Evolutionary conservation across 2,888 invertebrate species (phyloP), one percentile per base, ranked within the genome.

Genomic region (Drosophila trichaetosa): DNA sequence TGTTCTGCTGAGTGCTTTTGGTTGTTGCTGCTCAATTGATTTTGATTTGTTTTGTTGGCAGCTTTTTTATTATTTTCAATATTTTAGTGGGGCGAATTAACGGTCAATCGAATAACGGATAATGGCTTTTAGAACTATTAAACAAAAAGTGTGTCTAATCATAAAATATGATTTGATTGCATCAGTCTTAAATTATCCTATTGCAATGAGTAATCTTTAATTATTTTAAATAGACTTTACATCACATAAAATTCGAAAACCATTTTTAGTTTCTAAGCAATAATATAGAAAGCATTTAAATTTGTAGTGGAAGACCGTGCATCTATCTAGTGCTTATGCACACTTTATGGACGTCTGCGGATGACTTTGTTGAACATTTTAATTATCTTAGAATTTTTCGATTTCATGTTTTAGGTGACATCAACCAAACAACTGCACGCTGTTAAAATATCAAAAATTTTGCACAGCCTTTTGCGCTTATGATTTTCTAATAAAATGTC

Each of bases 1-100:
- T 82, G 85, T 68, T 74, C 82, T 72, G 73, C 58, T 79, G 69
- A 78, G 80, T 76, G 77, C 69, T 79, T 76, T 80, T 72, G 51
- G 34, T 53, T 78, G 80, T 79, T 62, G 57, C 51, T 67, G 64
- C 42, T 33, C 64, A 61, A 72, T 72, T 63, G 53, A 64, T 61
- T 66, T 70, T 64, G 29, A 69, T 60, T 68, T 58, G 40, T 68
- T 68, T 51, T 48, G 57, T 38, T 36, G 27, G 16, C 65, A 24
- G 48, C 40, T 66, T 66, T 62, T 48, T 34, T 54, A 49, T 33
- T 58, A 49, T 36, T 21, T 49, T 36, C 21, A 34, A 49, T 24
- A 48, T 24, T 48, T 33, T 29, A 36, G 27, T 66, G 21, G 10
- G 18, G n/a, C 51, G 46, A 48, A 64, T 54, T 63, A 34, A 62